Evolutionary conservation across 2,113 vertebrate genomes (phyloP).

Genomic region (Elachura formosa): DNA sequence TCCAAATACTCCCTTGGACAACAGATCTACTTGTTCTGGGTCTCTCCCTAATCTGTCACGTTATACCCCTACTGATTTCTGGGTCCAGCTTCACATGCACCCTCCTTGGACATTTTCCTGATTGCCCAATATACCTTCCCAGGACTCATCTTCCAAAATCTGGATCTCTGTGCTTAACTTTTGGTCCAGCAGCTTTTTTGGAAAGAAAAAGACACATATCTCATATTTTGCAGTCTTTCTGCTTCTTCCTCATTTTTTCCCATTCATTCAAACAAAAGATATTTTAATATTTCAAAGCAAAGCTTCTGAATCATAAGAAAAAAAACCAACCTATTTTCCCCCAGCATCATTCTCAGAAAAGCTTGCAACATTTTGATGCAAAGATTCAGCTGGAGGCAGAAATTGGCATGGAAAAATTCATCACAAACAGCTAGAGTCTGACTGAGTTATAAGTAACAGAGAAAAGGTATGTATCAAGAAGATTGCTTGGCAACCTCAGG

Average conservation of each 20-base stretch:
- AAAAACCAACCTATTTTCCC: conserved; percentile 2
- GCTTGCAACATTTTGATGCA: neutral
- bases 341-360: neutral
- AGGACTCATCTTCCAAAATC: neutral
- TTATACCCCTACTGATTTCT: neutral
- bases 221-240: neutral
- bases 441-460: conserved; percentile 14
- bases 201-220: neutral
- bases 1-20: neutral
- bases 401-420: conserved; percentile 29
- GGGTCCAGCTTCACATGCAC: neutral
- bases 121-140: neutral
- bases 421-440: neutral
- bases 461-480: neutral
- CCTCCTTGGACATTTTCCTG: neutral
- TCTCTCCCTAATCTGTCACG: neutral
- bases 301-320: neutral
- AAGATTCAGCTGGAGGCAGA: conserved; percentile 39
- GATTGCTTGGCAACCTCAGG: neutral
- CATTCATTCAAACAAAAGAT: neutral
- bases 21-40: neutral
- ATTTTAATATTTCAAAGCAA: neutral
- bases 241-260: neutral
- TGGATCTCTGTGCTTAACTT: neutral
- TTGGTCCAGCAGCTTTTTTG: neutral